Base-by-base conservation (phyloP, 2,113 vertebrate genomes). In the Hystrix brachyura region DNA sequence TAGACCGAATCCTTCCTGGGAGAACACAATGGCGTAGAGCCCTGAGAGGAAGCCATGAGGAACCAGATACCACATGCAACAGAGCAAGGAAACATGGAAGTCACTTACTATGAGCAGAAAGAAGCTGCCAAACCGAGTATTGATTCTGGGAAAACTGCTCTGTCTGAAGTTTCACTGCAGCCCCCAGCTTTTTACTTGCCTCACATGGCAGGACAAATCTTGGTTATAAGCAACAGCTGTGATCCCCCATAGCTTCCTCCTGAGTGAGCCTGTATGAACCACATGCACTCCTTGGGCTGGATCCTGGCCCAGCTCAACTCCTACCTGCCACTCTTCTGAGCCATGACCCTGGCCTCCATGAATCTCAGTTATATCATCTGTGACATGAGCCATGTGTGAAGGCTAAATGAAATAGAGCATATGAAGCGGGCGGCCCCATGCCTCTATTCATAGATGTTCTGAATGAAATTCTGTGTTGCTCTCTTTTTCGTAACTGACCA, bases 281-380 rank as follows among this genome's bases (percentile, higher is more conserved):
- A 1, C 3, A 4, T 0, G 1, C 18, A 34, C 46, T 27, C 48
- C 21, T n/a, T n/a, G 32, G 51, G 13, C 5, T 0, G 12, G 46
- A 60, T 1, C 27, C 84, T 34, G 19, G 34, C 23, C 4, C 0
- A 6, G 34, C 34, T n/a, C 71, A 59, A 0, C 19, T 18, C 19
- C 59, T 11, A 15, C n/a, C 80, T 13, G 19, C 14, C 43, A 29
- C 5, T 46, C 59, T 80, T 34, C 82, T 53, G 17, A 59, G 7
- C 48, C 53, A 55, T 5, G 34, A 59, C 65, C 38, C 81, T 69
- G 57, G 51, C 29, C 48, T 78, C 23, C 7, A 55, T 46, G 53
- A 34, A 57, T 27, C 86, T 94, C 43, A 43, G 0, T 8, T 57
- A 51, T 48, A 43, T 29, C 32, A 17, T 27, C 3, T 59, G 53